Evolutionary conservation across 2,797 vertebrate species (phyloP).

Genomic region (Tragopan temminckii): DNA sequence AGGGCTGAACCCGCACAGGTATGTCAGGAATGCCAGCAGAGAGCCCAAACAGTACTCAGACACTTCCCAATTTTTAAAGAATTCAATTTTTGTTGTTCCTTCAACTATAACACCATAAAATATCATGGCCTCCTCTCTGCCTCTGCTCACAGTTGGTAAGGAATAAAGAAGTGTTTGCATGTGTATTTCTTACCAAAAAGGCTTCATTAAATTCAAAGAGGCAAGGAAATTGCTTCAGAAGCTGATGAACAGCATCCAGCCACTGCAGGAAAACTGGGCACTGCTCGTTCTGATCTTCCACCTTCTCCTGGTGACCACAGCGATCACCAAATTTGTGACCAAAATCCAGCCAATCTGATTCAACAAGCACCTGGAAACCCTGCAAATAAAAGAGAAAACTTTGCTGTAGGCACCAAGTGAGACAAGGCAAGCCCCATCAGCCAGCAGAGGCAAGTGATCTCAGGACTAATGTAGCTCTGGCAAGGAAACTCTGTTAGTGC

Average conservation of each 20-base stretch:
- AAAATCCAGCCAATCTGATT: slow-evolving; percentile 97
- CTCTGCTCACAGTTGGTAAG: neutral
- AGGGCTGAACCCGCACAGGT: neutral
- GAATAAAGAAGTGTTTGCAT: neutral
- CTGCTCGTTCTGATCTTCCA: slow-evolving; percentile 96
- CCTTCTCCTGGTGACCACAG: slow-evolving; percentile 96
- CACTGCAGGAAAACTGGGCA: slow-evolving; percentile 99
- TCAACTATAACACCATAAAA: neutral
- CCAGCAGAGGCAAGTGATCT: neutral
- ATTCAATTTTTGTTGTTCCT: neutral
- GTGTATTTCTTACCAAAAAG: slow-evolving; percentile 88
- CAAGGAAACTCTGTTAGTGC: neutral
- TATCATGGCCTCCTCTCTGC: accelerated
- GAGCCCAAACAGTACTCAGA: neutral
- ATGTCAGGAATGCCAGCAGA: neutral
- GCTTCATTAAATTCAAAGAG: slow-evolving; percentile 98
- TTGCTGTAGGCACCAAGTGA: neutral
- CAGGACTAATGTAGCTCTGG: neutral
- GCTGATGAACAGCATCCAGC: slow-evolving; percentile 97
- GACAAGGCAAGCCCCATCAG: neutral
- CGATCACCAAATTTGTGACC: slow-evolving; percentile 99
- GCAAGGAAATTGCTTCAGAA: slow-evolving; percentile 98
- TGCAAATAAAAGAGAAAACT: slow-evolving; percentile 62
- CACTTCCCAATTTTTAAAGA: neutral
- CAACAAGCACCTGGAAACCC: slow-evolving; percentile 98